Conservation (phyloP, 2,888 invertebrate genomes). For the Hemithea aestivaria region DNA sequence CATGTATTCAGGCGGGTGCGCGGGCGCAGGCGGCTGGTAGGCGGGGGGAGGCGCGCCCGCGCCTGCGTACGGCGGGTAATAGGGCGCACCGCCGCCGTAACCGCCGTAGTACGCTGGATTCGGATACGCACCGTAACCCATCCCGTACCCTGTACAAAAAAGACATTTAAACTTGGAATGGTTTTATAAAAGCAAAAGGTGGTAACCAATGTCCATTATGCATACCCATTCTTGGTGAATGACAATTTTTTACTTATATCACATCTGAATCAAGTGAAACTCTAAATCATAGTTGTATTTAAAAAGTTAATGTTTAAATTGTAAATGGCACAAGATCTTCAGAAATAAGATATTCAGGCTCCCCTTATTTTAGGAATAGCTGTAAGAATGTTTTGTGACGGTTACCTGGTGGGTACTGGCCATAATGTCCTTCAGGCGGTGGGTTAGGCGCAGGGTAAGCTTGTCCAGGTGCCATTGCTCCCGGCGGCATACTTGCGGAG, state of each 20-base stretch:
- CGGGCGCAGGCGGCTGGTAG: slow-evolving; percentile 37
- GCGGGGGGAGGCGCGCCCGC: slow-evolving; percentile 43
- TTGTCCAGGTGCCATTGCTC: slow-evolving; percentile 38
- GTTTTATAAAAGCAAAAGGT: too few species aligned
- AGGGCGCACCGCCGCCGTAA: slow-evolving; percentile 67
- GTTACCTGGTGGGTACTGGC: slow-evolving; percentile 65
- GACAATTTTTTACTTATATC: too few species aligned
- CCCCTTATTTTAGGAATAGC: too few species aligned
- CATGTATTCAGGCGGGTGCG: slow-evolving; percentile 50
- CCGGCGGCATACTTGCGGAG: slow-evolving; percentile 34
- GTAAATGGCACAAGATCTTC: too few species aligned
- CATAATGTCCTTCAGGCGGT: slow-evolving; percentile 55
- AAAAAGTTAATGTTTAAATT: too few species aligned
- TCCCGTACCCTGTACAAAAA: slow-evolving; percentile 54
- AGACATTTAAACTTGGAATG: background rate
- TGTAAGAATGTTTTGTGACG: too few species aligned
- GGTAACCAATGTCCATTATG: too few species aligned
- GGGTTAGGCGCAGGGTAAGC: slow-evolving; percentile 46
- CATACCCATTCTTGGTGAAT: too few species aligned
- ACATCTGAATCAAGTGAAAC: too few species aligned
- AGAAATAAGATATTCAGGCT: too few species aligned
- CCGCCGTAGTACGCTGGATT: slow-evolving; percentile 77
- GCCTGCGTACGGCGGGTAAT: slow-evolving; percentile 67
- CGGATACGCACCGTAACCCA: slow-evolving; percentile 65
- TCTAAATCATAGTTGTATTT: too few species aligned